Percentiles rank a stretch among this genome's conserved stretches.
phyloP scores from a whole-genome alignment of 2,113 vertebrate species.

The Prolemur simus region DNA sequence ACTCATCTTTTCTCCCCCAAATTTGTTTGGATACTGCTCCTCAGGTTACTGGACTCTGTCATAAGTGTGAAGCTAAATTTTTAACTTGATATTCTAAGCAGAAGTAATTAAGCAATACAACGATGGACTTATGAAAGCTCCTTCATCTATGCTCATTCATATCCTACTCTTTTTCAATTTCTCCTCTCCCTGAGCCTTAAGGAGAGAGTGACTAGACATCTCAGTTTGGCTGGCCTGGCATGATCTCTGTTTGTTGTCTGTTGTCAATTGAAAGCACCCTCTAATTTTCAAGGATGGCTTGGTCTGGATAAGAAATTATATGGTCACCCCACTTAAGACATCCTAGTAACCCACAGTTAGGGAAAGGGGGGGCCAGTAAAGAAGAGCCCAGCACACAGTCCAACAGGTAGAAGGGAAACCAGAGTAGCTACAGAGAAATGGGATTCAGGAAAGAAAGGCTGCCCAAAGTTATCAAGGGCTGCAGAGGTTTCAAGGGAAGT shows the following conservation, averaged over 20 bases:
- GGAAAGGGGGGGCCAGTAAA: not conserved
- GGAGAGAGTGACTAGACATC: not conserved
- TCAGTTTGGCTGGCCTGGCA: not conserved
- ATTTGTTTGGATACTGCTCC: not conserved
- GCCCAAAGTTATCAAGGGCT: not conserved
- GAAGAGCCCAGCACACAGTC: not conserved
- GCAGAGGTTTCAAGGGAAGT: not conserved
- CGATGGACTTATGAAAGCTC: not conserved
- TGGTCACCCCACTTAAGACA: not conserved
- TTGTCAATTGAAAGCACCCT: not conserved
- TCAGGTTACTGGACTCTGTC: not conserved
- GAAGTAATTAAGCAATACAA: not conserved
- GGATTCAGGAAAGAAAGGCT: not conserved
- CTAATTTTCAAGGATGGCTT: not conserved
- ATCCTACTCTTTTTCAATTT: not conserved
- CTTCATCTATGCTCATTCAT: not conserved
- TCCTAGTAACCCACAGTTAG: not conserved
- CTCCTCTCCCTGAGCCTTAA: not conserved
- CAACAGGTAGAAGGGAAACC: not conserved
- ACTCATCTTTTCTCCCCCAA: not conserved
- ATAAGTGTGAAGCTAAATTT: not conserved
- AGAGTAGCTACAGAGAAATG: not conserved
- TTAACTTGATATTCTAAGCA: not conserved
- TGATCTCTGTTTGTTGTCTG: not conserved
- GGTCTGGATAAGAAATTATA: not conserved